phyloP scores from a whole-genome alignment of 2,888 invertebrate genomes.

The Drosophila lutescens region DNA sequence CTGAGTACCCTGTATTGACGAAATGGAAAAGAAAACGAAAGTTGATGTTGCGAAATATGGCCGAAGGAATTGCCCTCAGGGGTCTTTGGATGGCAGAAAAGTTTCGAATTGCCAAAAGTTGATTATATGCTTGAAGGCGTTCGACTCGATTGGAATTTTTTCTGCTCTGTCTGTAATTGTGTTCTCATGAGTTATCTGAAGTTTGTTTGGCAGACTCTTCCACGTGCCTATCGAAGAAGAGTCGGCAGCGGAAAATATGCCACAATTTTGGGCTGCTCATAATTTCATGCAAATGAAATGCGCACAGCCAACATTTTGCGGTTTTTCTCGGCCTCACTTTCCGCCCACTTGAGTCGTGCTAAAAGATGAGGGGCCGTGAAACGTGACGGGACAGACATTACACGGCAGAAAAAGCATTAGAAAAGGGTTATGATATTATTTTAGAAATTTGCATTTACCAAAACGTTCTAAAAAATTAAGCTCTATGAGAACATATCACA shows the following conservation, averaged over 20 bases:
- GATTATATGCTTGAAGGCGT: constrained; percentile 51
- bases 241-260: constrained; percentile 31
- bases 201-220: constrained; percentile 12
- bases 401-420: not conserved
- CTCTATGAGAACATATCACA: too few species aligned
- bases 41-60: constrained; percentile 56
- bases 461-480: too few species aligned
- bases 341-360: constrained; percentile 24
- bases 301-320: constrained; percentile 47
- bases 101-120: constrained; percentile 58
- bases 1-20: constrained; percentile 14
- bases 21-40: constrained; percentile 40
- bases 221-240: not conserved
- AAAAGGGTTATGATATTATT: too few species aligned
- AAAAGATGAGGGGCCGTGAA: constrained; percentile 16
- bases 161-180: constrained; percentile 39
- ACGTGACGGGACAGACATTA: constrained; percentile 20
- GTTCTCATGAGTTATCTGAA: constrained; percentile 22
- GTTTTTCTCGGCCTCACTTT: constrained; percentile 6
- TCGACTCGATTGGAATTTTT: constrained; percentile 49
- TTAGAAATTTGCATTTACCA: too few species aligned
- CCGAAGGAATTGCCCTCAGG: constrained; percentile 49
- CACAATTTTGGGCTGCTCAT: constrained; percentile 22
- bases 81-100: constrained; percentile 39
- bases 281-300: constrained; percentile 63